Base-by-base conservation (phyloP, 37 sponge, comb jelly and placozoan genomes). In the Bolinopsis microptera region DNA sequence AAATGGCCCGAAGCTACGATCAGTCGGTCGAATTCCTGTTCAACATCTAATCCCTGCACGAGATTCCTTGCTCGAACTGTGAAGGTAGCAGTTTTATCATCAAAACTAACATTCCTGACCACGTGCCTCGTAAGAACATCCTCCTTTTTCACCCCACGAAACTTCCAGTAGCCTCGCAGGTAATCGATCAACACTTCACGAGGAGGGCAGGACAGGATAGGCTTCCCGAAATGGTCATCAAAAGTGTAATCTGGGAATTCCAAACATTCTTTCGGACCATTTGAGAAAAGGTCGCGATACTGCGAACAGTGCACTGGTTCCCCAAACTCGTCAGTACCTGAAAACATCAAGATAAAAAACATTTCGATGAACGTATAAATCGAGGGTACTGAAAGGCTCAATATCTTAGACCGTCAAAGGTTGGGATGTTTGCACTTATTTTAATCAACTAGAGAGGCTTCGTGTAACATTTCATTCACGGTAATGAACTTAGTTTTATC, bases 161-260 rank as follows among this genome's bases (percentile, higher is more conserved):
- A 69, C 1, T 35, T 40, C n/a, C 92, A 93, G 32, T 90, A 74
- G 5, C 93, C 92, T 3, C 69, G 16, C 38, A 94, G 41, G 92
- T 95, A 95, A 30, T 95, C 95, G 0, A 16, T 38, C 0, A 95
- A 35, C 0, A 95, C 93, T 0, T 67, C 76, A 5, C 95, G 74
- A 1, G 95, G 95, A 23, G 95, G 93, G 38, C 33, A 95, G 16
- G 95, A 95, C 0, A 93, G 93, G 24, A 95, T 93, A 0, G 93
- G 68, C 35, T 88, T 93, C 30, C 93, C 93, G 34, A 95, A 95
- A 61, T 95, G 95, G 24, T 95, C 93, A 0, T 93, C 92, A 39
- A 93, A 95, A 0, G 92, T 69, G 93, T 95, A 95, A 27, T 95
- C 93, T 25, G 88, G 75, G 39, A 95, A 93, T 35, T 95, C 95